These are phyloP conservation scores for Peromyscus californicus DNA, from an alignment of 2,113 vertebrate genomes.

Conservation along the genomic window DNA sequence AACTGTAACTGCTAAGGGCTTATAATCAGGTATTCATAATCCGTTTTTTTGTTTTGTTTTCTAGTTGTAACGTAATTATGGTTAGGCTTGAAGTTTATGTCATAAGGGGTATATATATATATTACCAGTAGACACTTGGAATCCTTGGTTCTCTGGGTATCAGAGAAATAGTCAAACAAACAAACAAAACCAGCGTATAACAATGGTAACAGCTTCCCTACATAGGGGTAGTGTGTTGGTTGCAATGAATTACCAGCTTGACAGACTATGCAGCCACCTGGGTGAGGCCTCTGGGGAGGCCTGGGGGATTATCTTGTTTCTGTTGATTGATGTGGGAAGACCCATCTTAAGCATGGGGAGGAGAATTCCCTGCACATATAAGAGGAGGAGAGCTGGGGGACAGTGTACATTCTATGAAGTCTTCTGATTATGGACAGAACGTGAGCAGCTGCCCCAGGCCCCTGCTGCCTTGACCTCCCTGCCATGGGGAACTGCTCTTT, in stretches of 20 bases:
- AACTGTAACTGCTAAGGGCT: neutral
- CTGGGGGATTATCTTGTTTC: neutral
- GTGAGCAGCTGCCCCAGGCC: neutral
- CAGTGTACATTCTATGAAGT: neutral
- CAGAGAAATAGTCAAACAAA: conserved; percentile 31
- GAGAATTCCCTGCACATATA: neutral
- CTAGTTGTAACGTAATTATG: neutral
- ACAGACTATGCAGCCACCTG: neutral
- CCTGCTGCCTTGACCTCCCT: neutral
- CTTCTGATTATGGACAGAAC: neutral
- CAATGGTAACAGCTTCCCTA: conserved; percentile 27
- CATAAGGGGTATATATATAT: neutral
- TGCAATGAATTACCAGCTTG: neutral
- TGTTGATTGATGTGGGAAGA: too few species aligned
- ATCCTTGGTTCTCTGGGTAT: neutral
- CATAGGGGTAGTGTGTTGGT: neutral
- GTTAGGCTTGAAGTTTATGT: neutral
- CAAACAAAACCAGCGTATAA: neutral
- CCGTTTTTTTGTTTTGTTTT: conserved; percentile 30
- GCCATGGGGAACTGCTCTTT: neutral
- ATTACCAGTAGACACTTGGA: conserved; percentile 7
- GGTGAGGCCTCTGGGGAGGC: neutral
- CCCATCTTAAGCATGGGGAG: neutral
- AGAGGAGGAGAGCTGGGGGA: neutral
- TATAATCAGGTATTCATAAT: neutral